phyloP scores from a whole-genome alignment of 2,888 invertebrate species.

The Synergus umbraculus region DNA sequence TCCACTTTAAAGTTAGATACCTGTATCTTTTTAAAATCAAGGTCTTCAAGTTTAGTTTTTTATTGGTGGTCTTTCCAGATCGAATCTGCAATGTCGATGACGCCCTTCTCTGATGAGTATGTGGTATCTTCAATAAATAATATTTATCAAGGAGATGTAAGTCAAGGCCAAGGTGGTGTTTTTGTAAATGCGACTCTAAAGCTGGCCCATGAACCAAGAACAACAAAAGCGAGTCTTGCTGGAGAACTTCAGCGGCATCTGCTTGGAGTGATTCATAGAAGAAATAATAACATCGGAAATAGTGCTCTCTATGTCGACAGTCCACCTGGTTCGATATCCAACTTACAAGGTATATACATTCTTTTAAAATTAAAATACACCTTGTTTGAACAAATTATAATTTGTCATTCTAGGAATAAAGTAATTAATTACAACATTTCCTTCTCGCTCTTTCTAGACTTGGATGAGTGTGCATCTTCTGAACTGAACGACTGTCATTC shows the following conservation, averaged over 20 bases:
- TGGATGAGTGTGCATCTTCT: constrained; percentile 90
- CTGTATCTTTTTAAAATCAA: background rate
- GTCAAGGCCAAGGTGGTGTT: constrained; percentile 85
- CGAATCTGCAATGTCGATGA: constrained; percentile 95
- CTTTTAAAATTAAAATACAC: background rate
- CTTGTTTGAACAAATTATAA: background rate
- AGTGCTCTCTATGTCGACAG: constrained; percentile 91
- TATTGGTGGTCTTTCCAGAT: constrained; percentile 80
- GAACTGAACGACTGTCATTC: constrained; percentile 92
- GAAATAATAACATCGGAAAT: constrained; percentile 92
- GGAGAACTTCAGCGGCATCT: constrained; percentile 91
- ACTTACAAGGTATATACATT: constrained; percentile 81
- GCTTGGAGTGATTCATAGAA: constrained; percentile 88
- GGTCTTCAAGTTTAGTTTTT: background rate
- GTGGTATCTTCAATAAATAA: constrained; percentile 89
- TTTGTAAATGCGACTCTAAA: constrained; percentile 90
- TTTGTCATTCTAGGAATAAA: background rate
- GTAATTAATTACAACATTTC: background rate
- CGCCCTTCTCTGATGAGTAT: constrained; percentile 92
- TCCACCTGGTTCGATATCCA: constrained; percentile 88
- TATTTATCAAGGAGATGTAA: constrained; percentile 86
- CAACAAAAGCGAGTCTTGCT: constrained; percentile 83
- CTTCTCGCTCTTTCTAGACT: constrained; percentile 79
- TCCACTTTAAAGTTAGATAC: background rate
- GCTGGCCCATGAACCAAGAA: constrained; percentile 80